Conservation (phyloP, 2,888 invertebrate species). For the Odontothrips loti region DNA sequence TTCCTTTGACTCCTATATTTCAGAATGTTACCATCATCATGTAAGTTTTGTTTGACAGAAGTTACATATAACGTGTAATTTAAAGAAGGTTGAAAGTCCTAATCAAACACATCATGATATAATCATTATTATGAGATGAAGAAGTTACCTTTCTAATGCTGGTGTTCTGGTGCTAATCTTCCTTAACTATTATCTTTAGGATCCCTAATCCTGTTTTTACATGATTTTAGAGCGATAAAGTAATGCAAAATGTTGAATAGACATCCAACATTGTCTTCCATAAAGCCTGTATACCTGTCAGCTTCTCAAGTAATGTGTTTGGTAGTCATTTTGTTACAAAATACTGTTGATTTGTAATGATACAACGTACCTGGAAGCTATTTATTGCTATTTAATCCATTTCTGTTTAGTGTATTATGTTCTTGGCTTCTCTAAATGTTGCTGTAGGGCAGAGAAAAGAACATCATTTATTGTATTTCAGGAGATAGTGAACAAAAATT, state of each 20-base stretch:
- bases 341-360: not conserved
- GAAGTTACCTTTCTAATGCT: not conserved
- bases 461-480: not conserved
- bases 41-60: too few species aligned
- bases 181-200: not conserved
- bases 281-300: not conserved
- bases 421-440: not conserved
- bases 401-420: not conserved
- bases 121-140: too few species aligned
- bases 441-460: not conserved
- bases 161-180: not conserved
- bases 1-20: too few species aligned
- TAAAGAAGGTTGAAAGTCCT: too few species aligned
- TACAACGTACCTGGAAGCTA: conserved; percentile 1
- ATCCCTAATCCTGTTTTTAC: not conserved
- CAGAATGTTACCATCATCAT: too few species aligned
- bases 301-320: not conserved
- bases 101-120: too few species aligned
- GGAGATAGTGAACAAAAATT: not conserved
- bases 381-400: not conserved
- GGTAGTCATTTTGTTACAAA: not conserved
- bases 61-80: too few species aligned
- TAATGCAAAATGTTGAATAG: not conserved
- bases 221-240: not conserved
- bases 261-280: not conserved